Evolutionary conservation across 2,797 vertebrate genomes (phyloP), one percentile per base, ranked within the genome.

Genomic region (Notolabrus celidotus): DNA sequence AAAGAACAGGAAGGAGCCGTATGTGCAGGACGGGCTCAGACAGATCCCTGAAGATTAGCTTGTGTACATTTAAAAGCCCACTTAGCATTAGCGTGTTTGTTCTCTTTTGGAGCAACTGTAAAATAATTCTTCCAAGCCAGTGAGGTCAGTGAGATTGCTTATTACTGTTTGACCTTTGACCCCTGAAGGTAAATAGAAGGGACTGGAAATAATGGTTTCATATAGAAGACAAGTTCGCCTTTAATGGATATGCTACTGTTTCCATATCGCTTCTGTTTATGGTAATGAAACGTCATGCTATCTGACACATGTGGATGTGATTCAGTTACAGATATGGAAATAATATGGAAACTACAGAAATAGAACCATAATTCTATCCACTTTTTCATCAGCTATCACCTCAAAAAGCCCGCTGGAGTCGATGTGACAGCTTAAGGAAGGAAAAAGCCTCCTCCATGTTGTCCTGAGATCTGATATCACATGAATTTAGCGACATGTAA

Each of bases 61-160:
- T 89, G 87, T 87, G 90, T 89, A 85, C 91, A 81, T 94, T 94
- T 93, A 87, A 88, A 91, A 89, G 82, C 60, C 86, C 64, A 65
- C 89, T 86, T 82, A 67, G 46, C 39, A 3, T 72, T 60, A 71
- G 79, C 72, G 68, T 60, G 70, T 62, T n/a, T 61, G 61, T 59
- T 63, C 29, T 78, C 67, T 77, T 36, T 59, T 14, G 41, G 55
- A 42, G 57, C 46, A 8, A 55, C 71, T 63, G 60, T 87, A 89
- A 74, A 6, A 41, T 43, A 23, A 67, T 82, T n/a, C n/a, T n/a
- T n/a, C n/a, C 4, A 4, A 31, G 34, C 59, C 56, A 49, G 51
- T 38, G 60, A 69, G 71, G 85, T 78, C 78, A 76, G 16, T 58
- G 51, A 69, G 71, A 70, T 77, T 61, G 71, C 83, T 87, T 83